Base-by-base conservation (phyloP, 2,797 vertebrate genomes). In the Varecia variegata region DNA sequence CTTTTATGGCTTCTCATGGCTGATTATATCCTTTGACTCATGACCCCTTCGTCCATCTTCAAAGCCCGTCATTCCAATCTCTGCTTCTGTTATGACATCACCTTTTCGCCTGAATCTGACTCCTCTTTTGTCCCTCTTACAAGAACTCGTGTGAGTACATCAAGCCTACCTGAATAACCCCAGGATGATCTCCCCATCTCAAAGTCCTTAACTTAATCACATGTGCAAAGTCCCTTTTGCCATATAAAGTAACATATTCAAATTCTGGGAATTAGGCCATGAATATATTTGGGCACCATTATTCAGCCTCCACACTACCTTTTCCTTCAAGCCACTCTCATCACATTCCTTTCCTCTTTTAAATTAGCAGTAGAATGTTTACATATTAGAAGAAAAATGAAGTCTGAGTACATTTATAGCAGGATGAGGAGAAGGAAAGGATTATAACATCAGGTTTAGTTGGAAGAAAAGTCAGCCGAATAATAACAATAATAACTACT, bases 301-400 rank as follows among this genome's bases (percentile, higher is more conserved):
- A 73, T 91, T 74, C 40, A 89, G 15, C 35, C 47, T 92, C 35
- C 56, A 88, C 2, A 30, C 3, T 65, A 73, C 25, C 10, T 60
- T 90, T 60, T 45, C 32, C n/a, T 83, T 88, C 67, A 94, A 93
- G 6, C 8, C 35, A 40, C 67, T 62, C 56, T 20, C 52, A 40
- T 40, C 27, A 80, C 40, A 92, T 54, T 35, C 38, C 58, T 74
- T 90, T 70, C 7, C 13, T 82, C 47, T 85, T 76, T 84, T 45
- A 88, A 86, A 73, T 92, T 82, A 73, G 12, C 14, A 94, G 43
- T 58, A 73, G 27, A 74, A 93, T 70, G 5, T 95, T 82, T 84
- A 93, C 15, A 74, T 60, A 58, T 52, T 67, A 12, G 14, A 84
- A 94, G 21, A 84, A 65, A 95, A 71, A 35, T 88, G 23, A 76